A percentile compares a stretch with the other conserved stretches of the same genome.
These are phyloP conservation scores for Stenurella melanura DNA, from an alignment of 2,888 invertebrate species.

Conservation along the genomic window DNA sequence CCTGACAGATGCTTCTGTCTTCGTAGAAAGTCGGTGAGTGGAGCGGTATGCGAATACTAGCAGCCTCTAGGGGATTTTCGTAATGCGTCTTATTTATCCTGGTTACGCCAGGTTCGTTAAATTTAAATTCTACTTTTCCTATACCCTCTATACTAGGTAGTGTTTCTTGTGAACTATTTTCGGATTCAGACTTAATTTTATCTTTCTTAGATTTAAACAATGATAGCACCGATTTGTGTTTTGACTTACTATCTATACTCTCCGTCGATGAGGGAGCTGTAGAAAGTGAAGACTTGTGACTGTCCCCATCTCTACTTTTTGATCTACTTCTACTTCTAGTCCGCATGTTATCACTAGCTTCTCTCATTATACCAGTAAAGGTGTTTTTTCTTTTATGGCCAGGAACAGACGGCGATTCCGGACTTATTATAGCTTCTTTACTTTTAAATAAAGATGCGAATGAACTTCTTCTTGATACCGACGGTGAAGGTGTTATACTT, in stretches of 20 bases:
- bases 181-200: constrained; percentile 65
- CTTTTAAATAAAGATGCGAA: constrained; percentile 88
- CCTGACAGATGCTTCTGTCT: constrained; percentile 67
- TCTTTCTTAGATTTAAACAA: constrained; percentile 79
- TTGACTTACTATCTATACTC: constrained; percentile 72
- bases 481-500: constrained; percentile 81
- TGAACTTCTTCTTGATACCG: constrained; percentile 85
- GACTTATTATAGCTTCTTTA: constrained; percentile 80
- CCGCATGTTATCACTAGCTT: constrained; percentile 68
- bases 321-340: constrained; percentile 74
- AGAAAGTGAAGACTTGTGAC: constrained; percentile 68
- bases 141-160: constrained; percentile 72
- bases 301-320: constrained; percentile 79
- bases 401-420: constrained; percentile 77
- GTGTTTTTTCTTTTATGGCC: constrained; percentile 67
- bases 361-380: constrained; percentile 69
- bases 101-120: constrained; percentile 56
- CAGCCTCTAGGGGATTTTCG: constrained; percentile 79
- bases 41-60: constrained; percentile 82
- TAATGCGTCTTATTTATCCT: constrained; percentile 74
- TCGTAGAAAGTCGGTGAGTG: constrained; percentile 84
- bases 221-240: constrained; percentile 81
- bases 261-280: constrained; percentile 76
- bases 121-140: constrained; percentile 71
- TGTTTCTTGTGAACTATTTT: constrained; percentile 61